Base-by-base conservation (phyloP, 2,797 vertebrate genomes). In the Bucorvus abyssinicus region DNA sequence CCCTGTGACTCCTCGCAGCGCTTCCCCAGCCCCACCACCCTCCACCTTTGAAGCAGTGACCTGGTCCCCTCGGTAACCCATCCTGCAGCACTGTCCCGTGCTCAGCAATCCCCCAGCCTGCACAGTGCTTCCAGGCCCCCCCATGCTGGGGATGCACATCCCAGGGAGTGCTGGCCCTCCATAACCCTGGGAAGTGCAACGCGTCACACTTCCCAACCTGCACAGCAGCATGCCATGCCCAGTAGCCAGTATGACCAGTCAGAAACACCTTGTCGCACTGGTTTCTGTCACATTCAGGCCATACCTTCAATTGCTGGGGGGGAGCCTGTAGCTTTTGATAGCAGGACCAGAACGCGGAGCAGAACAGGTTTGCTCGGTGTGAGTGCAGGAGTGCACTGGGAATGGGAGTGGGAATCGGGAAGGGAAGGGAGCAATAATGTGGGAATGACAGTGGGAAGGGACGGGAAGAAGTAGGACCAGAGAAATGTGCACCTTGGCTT, bases 121-220 rank as follows among this genome's bases (percentile, higher is more conserved):
- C 45, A 16, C 23, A 6, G 18, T 10, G 38, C 47, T 40, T 45
- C 75, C 77, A n/a, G 45, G 38, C 16, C 10, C n/a, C 61, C 27
- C 15, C 3, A 20, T 5, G 2, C 5, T 3, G 12, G 26, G 3
- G 21, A n/a, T 7, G 29, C 5, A 5, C 23, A 0, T 13, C 6
- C 57, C 67, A 7, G 2, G 13, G 44, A 20, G 32, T 2, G 8
- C 23, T 10, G 36, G 38, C 32, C 29, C 47, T 53, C 30, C 7
- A 1, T 27, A 22, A 22, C 32, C 11, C 59, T 6, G 24, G 16
- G 20, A 15, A n/a, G 17, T 7, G 34, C 52, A 18, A 17, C 3
- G 1, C 55, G 36, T 47, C 47, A 8, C n/a, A 45, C 53, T 36
- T 47, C 17, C 68, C 74, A 50, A 18, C 50, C 69, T 23, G 55